A percentile compares a stretch with the other conserved stretches of the same genome.
These are phyloP conservation scores for Eilema caniola DNA, from an alignment of 2,888 invertebrate genomes.

Conservation along the genomic window DNA sequence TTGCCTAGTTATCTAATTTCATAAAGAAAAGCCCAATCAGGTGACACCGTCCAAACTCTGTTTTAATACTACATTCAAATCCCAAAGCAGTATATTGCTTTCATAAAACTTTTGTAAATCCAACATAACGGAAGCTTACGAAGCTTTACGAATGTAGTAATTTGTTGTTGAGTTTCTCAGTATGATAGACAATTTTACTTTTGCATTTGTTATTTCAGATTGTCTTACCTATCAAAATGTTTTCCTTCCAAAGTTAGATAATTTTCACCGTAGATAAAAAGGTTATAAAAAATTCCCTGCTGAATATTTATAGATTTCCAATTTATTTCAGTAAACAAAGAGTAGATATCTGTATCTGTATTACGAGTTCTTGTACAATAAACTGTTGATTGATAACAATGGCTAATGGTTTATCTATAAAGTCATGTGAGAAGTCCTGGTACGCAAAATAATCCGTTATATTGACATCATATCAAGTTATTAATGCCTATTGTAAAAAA, in stretches of 20 bases:
- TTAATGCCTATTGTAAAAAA: too few relatives aligned
- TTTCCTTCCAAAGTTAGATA: neutral
- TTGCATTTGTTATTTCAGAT: constrained; percentile 22
- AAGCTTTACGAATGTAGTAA: constrained; percentile 17
- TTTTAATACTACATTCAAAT: neutral
- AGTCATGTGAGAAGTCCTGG: too few relatives aligned
- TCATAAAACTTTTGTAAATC: constrained; percentile 17
- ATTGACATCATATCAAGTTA: too few relatives aligned
- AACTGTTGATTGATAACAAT: neutral
- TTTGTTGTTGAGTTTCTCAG: constrained; percentile 19
- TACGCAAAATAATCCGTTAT: too few relatives aligned
- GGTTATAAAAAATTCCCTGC: neutral
- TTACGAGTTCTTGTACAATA: neutral
- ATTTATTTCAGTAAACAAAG: neutral
- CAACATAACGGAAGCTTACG: constrained; percentile 12
- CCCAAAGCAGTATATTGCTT: neutral
- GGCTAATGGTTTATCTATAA: neutral
- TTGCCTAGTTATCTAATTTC: neutral
- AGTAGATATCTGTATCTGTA: neutral
- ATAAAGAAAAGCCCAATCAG: neutral
- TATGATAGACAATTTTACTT: constrained; percentile 23
- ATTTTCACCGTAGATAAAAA: neutral
- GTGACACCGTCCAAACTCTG: neutral
- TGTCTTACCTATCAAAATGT: constrained; percentile 1
- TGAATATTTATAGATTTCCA: neutral